Conservation (phyloP, 2,113 vertebrate species). For the Nicator chloris region DNA sequence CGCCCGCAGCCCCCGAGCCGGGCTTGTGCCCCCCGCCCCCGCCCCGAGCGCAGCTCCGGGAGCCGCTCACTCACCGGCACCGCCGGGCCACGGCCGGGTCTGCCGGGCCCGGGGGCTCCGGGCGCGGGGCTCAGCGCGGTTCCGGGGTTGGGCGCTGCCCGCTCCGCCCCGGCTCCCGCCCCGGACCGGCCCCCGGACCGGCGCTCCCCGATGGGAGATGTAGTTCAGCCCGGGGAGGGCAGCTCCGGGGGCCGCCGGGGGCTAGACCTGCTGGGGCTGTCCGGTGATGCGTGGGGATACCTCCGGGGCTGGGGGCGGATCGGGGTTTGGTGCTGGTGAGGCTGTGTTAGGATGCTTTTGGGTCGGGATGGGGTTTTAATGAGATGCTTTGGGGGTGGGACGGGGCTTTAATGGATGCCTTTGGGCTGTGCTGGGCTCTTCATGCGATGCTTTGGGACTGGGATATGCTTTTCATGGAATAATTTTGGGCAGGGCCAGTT, state of each 20-base stretch:
- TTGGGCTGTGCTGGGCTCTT: not conserved
- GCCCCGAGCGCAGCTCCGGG: not conserved
- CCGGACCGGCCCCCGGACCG: not conserved
- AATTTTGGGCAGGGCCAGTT: not conserved
- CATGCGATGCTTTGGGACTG: not conserved
- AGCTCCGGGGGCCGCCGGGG: not conserved
- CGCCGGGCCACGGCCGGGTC: not conserved
- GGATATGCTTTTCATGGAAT: not conserved
- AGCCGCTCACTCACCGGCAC: not conserved
- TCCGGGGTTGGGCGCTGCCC: not conserved
- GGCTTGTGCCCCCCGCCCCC: not conserved
- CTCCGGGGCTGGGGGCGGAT: too few species aligned
- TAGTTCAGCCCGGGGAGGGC: not conserved
- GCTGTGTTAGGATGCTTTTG: too few species aligned
- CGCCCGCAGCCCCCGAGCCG: not conserved
- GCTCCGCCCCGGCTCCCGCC: not conserved
- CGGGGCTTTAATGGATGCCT: not conserved
- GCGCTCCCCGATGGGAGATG: not conserved
- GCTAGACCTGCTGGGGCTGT: not conserved
- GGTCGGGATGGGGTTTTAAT: not conserved
- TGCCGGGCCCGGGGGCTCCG: not conserved
- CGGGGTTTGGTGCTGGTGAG: not conserved
- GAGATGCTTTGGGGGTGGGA: too few species aligned
- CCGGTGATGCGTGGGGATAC: fast-evolving
- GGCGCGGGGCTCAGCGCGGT: not conserved